phyloP scores from a whole-genome alignment of 2,888 invertebrate species.

The Polylopha cassiicola region DNA sequence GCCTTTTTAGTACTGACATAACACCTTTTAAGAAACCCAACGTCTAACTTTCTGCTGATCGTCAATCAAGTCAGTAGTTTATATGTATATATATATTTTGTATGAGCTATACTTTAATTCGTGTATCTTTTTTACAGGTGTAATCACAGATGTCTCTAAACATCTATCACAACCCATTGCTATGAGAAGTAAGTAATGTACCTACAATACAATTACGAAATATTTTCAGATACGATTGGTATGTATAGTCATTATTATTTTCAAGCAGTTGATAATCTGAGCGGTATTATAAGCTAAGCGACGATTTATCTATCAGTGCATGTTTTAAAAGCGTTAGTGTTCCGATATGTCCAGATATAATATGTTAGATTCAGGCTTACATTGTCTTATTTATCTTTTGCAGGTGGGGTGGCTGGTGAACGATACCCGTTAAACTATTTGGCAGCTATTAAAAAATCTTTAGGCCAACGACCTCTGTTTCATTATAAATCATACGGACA shows the following conservation, averaged over 20 bases:
- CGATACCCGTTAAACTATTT: conserved; percentile 47
- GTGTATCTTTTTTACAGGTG: conserved; percentile 35
- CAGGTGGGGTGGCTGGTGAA: conserved; percentile 53
- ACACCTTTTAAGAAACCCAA: no score
- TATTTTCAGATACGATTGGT: no score
- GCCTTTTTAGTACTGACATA: no score
- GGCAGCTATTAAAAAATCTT: conserved; percentile 40
- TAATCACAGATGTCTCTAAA: conserved; percentile 43
- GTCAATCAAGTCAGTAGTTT: no score
- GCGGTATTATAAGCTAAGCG: no score
- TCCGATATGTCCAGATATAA: not conserved
- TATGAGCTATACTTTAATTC: not conserved
- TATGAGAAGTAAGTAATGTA: conserved; percentile 46
- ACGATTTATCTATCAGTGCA: no score
- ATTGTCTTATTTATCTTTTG: not conserved
- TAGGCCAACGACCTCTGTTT: conserved; percentile 43
- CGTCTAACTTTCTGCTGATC: no score
- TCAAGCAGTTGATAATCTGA: no score
- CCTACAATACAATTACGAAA: not conserved
- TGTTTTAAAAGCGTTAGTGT: no score
- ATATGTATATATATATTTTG: not conserved
- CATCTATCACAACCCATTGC: conserved; percentile 53
- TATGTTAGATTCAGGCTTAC: not conserved
- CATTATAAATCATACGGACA: conserved; percentile 48
- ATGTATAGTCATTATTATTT: no score